Conservation (phyloP, 1,140 invertebrate species). For the Archivesica marissinica region DNA sequence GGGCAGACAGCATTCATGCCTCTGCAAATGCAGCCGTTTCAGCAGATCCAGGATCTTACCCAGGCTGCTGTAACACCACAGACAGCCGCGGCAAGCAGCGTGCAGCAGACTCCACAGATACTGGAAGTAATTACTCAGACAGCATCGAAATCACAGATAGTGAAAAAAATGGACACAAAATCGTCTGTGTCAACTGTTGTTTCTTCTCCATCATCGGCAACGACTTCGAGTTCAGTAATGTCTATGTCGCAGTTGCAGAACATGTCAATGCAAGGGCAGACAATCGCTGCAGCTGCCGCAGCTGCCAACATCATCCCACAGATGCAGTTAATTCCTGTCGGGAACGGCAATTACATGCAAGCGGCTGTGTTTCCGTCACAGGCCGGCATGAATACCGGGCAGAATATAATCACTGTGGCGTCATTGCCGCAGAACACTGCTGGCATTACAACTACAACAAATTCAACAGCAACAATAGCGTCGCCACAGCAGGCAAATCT, state of each 20-base stretch:
- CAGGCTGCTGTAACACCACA: not conserved
- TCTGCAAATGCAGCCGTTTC: conserved; percentile 37
- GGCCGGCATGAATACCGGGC: not conserved
- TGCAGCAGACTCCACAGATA: conserved; percentile 38
- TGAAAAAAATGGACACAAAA: not conserved
- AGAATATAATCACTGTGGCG: conserved; percentile 21
- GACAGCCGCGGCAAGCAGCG: not conserved
- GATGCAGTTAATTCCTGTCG: conserved; percentile 55
- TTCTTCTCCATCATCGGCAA: not conserved
- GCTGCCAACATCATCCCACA: conserved; percentile 63
- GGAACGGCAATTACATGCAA: conserved; percentile 55
- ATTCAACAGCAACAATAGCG: conserved; percentile 24
- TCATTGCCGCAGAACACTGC: conserved; percentile 31
- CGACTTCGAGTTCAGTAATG: not conserved
- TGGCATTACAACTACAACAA: conserved; percentile 38
- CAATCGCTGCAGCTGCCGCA: conserved; percentile 59
- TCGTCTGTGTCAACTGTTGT: not conserved
- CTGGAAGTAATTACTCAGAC: conserved; percentile 36
- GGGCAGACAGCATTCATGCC: conserved; percentile 57
- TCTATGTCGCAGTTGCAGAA: conserved; percentile 46
- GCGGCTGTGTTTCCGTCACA: conserved; percentile 33
- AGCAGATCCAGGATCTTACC: conserved; percentile 9
- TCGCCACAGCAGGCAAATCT: conserved; percentile 36
- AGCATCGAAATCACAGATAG: conserved; percentile 7
- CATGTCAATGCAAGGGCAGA: conserved; percentile 57